Base-by-base conservation (phyloP, 2,888 invertebrate species). In the Coelinius sp. region DNA sequence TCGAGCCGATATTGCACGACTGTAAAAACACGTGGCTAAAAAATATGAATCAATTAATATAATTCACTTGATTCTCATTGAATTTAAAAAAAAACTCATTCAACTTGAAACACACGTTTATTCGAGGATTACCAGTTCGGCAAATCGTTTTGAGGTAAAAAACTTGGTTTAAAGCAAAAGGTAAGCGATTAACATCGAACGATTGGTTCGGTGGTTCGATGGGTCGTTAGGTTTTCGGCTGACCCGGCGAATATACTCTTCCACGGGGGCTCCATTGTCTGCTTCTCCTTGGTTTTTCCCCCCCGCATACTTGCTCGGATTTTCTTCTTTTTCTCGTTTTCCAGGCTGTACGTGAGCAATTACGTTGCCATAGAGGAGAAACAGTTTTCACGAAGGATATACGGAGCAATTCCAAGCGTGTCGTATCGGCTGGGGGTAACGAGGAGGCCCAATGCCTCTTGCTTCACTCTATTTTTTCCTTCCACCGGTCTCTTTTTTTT, bases 161-260 rank as follows among this genome's bases (percentile, higher is more conserved):
- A 56, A 46, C 17, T 31, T 52, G 49, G 62, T 41, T 68, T 59
- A 59, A n/a, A 49, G 63, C 62, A 46, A 69, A 46, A 53, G 69
- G 70, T 49, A 25, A 78, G 76, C 83, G 83, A 83, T 83, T 83
- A 83, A 83, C 83, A 82, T 82, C 82, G 79, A 82, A 81, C 82
- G 81, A 83, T 82, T 81, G 81, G 79, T 75, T 77, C 74, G 68
- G 75, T 75, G 70, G 75, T 49, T 75, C 80, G 78, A 80, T 80
- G 77, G 80, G 79, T 83, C 83, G 83, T 84, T 83, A 82, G 80
- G 79, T 72, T 81, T 83, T 83, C 76, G 81, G 83, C 84, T 83
- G 83, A 84, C 80, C 83, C 75, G 70, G 83, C 83, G 80, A 49
- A 79, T 78, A 76, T 77, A 80, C 79, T 80, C 76, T 77, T 76